phyloP scores from a whole-genome alignment of 2,888 invertebrate species.

The Erynnis tages region DNA sequence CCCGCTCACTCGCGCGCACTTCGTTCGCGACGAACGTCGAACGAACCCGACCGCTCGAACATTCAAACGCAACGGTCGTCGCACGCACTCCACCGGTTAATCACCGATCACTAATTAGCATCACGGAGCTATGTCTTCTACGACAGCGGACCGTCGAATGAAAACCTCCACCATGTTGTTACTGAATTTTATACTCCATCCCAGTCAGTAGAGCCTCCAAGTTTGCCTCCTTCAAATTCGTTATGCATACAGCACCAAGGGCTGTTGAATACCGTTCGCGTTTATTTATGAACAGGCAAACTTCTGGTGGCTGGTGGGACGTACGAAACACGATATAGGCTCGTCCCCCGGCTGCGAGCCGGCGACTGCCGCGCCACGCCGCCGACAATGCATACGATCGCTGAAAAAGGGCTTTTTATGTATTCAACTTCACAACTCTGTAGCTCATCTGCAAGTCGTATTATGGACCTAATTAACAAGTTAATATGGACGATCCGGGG shows the following conservation, averaged over 20 bases:
- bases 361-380: slow-evolving; percentile 44
- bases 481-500: slow-evolving; percentile 91
- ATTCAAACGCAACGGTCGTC: slow-evolving; percentile 20
- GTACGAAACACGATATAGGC: slow-evolving; percentile 75
- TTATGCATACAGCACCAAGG: slow-evolving; percentile 83
- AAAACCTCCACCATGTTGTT: slow-evolving; percentile 81
- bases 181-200: slow-evolving; percentile 82
- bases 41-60: slow-evolving; percentile 5
- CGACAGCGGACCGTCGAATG: slow-evolving; percentile 79
- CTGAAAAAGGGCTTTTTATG: slow-evolving; percentile 85
- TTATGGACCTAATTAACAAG: slow-evolving; percentile 95
- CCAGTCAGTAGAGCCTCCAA: slow-evolving; percentile 81
- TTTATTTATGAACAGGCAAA: slow-evolving; percentile 83
- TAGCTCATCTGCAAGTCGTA: slow-evolving; percentile 94
- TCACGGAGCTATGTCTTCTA: slow-evolving; percentile 77
- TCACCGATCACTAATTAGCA: slow-evolving; percentile 54
- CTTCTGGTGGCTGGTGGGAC: slow-evolving; percentile 80
- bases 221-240: slow-evolving; percentile 83
- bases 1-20: slow-evolving; percentile 18
- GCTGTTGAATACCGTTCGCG: slow-evolving; percentile 83
- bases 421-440: slow-evolving; percentile 85
- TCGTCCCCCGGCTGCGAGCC: slow-evolving; percentile 51
- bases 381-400: slow-evolving; percentile 75
- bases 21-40: not conserved
- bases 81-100: slow-evolving; percentile 8